Evolutionary conservation across 2,113 vertebrate genomes (phyloP), one percentile per base, ranked within the genome.

Genomic region (Orycteropus afer): DNA sequence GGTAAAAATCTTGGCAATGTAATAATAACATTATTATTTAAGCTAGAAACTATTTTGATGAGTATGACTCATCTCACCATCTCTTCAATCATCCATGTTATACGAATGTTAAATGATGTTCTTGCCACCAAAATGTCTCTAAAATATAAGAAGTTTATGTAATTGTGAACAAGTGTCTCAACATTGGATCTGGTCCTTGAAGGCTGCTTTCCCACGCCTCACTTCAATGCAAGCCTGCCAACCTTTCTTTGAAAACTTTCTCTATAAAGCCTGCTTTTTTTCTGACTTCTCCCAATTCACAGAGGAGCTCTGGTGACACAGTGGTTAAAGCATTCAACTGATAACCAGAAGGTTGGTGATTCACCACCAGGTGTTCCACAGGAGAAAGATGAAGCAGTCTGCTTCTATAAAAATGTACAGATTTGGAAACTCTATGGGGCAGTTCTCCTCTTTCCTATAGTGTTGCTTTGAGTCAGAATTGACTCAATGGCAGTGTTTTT

Each of bases 11-110:
- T 32, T 73, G 51, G 22, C 69, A 79, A 59, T 29, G 8, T 93
- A 74, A 92, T 55, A 89, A 80, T 17, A n/a, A 3, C 59, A 57
- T 86, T 76, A 86, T 88, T 79, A 73, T 55, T 57, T 90, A 84
- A 93, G 27, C 57, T 81, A 87, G 57, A 79, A 95, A 65, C 2
- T 5, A 51, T 57, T 88, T 59, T 90, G 76, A 86, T 63, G 45
- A 65, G 10, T 53, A 37, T 37, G n/a, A 69, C 11, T 81, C 40
- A 87, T 61, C 45, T 86, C 40, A 53, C n/a, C 67, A 32, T 83
- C 69, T 86, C 53, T 80, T 57, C 4, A 47, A 77, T 55, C 42
- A 74, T 67, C 86, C 57, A 10, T 4, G 25, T 25, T 42, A 11
- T 73, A 57, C 45, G n/a, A 83, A 59, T 76, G n/a, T 34, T 67